Evolutionary conservation across 2,113 vertebrate species (phyloP).

Genomic region (Tetrao urogallus): DNA sequence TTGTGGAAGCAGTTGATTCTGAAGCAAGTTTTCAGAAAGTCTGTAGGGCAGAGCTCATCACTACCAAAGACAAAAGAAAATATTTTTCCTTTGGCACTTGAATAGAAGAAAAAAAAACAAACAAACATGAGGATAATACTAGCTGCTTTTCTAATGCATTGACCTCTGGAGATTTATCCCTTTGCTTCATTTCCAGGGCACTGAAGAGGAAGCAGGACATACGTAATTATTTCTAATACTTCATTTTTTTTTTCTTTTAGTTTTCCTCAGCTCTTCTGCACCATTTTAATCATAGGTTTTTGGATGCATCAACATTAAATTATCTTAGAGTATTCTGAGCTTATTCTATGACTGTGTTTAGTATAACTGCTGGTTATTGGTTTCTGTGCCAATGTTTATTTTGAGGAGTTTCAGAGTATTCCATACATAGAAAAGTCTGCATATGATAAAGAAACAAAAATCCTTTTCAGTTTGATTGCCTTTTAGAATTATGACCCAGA

Average conservation of each 20-base stretch:
- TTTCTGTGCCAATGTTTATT: not conserved
- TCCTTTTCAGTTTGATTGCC: not conserved
- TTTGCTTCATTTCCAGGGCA: not conserved
- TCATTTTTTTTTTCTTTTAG: not conserved
- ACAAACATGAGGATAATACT: too few relatives aligned
- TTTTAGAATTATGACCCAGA: not conserved
- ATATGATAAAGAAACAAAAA: not conserved
- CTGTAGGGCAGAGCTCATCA: not conserved
- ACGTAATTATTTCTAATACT: not conserved
- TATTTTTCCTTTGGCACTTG: not conserved
- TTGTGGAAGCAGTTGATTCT: not conserved
- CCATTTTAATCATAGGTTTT: not conserved
- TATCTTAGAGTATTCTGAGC: not conserved
- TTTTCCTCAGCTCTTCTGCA: not conserved
- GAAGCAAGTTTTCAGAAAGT: not conserved
- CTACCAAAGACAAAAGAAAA: not conserved
- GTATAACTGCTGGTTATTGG: not conserved
- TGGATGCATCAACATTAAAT: not conserved
- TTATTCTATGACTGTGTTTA: not conserved
- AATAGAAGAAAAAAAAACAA: not conserved
- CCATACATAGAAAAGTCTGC: not conserved
- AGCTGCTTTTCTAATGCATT: not conserved
- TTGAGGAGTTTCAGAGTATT: not conserved
- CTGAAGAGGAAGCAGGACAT: not conserved
- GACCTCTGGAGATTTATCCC: not conserved